Percentiles rank a stretch among this genome's conserved stretches.
Conservation (phyloP, 2,113 vertebrate genomes). For the Chlamydotis undulata region DNA sequence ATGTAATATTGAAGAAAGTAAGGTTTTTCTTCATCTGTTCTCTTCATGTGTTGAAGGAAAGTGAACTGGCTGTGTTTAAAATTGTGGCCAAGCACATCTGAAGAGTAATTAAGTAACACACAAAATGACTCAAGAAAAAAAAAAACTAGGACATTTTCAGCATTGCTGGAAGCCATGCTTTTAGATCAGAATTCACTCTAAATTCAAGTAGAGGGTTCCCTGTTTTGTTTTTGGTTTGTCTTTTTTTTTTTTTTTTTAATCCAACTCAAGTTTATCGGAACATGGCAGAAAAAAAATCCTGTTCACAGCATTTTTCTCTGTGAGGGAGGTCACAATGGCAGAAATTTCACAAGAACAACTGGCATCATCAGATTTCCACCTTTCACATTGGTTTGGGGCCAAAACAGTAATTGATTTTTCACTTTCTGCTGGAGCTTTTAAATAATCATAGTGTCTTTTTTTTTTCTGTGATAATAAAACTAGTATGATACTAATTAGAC, state of each 20-base stretch:
- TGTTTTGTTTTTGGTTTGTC: no score
- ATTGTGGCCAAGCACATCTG: not conserved
- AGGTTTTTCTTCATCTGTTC: not conserved
- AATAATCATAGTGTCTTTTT: not conserved
- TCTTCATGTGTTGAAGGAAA: not conserved
- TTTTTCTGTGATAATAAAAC: not conserved
- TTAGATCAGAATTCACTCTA: not conserved
- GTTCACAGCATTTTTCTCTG: not conserved
- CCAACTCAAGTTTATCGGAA: not conserved
- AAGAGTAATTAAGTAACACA: not conserved
- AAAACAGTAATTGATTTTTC: slow-evolving; percentile 23
- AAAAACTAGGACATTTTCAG: not conserved
- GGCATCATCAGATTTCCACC: slow-evolving; percentile 13
- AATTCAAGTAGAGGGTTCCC: not conserved
- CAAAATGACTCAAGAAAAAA: not conserved
- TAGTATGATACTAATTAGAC: not conserved
- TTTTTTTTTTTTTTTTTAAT: not conserved
- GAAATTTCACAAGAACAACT: slow-evolving; percentile 42
- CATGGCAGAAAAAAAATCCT: not conserved
- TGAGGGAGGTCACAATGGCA: not conserved
- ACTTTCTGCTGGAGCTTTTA: not conserved
- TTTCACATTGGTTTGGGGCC: slow-evolving; percentile 10
- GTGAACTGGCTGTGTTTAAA: not conserved
- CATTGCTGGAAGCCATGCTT: not conserved
- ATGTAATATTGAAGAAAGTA: not conserved